Evolutionary conservation across 2,797 vertebrate genomes (phyloP), one percentile per base, ranked within the genome.

Genomic region (Xerus rutilus): DNA sequence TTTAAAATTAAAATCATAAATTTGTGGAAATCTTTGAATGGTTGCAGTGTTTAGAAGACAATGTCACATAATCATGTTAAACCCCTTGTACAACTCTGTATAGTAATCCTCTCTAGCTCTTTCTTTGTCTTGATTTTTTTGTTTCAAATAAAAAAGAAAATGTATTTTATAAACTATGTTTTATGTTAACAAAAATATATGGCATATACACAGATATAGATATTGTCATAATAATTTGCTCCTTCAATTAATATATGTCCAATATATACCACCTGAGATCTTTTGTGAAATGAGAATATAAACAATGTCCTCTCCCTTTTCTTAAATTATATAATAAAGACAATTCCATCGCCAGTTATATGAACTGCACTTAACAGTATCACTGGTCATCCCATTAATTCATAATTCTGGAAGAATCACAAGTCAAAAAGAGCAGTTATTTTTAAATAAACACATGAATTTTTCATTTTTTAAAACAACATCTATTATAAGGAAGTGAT

Each of bases 401-500:
- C 93, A 52, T 32, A 69, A 23, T 57, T n/a, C 15, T 72, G 49
- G 5, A 0, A 88, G 43, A 91, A 64, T 81, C 2, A 25, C 32
- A 76, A 70, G 17, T 62, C 21, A 59, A 77, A 74, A 12, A 62
- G 2, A 72, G 7, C 77, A 0, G 7, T 52, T 65, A 54, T 39
- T 91, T 95, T 76, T 15, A 89, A 93, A 11, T 23, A 83, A 8
- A n/a, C 1, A 86, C 3, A 9, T n/a, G 21, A 47, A 32, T 52
- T 62, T 67, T 85, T 85, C 4, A 17, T 47, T 84, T 84, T 92
- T 64, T 95, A 7, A 95, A 93, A n/a, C 7, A 32, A 39, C 87
- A 3, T 95, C 77, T 95, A 62, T 30, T 79, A 8, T 86, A 28
- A 84, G 32, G 2, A n/a, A 78, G 14, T 84, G 49, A 32, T 62